Evolutionary conservation across 2,797 vertebrate genomes (phyloP).

Genomic region (Typhlichthys eigenmanni): DNA sequence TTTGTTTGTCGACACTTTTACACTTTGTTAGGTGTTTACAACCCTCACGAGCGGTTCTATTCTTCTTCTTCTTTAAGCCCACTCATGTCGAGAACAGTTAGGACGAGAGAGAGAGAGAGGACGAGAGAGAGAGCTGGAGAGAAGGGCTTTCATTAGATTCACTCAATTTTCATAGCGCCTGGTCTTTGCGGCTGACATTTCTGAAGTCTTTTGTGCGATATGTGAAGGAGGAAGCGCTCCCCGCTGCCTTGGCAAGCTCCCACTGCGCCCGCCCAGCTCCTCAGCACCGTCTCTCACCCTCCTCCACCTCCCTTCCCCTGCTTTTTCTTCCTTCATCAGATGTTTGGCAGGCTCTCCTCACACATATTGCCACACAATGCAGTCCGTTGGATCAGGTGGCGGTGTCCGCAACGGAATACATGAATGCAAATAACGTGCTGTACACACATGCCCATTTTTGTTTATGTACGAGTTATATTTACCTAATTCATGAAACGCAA

Average conservation of each 20-base stretch:
- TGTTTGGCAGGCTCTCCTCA: too few relatives aligned
- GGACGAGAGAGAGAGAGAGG: constrained; percentile 31
- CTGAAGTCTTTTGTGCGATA: constrained; percentile 69
- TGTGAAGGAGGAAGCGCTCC: constrained; percentile 58
- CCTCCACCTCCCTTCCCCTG: constrained; percentile 44
- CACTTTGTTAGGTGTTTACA: constrained; percentile 35
- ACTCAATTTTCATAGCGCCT: constrained; percentile 56
- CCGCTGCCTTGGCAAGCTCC: constrained; percentile 52
- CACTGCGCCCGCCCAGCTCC: neutral
- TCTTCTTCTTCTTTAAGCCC: constrained; percentile 13
- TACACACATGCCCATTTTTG: too few relatives aligned
- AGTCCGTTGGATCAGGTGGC: too few relatives aligned
- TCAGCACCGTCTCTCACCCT: neutral
- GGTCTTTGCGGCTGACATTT: constrained; percentile 66
- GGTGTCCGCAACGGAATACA: too few relatives aligned
- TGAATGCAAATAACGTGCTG: too few relatives aligned
- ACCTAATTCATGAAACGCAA: too few relatives aligned
- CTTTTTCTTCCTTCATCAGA: constrained; percentile 36
- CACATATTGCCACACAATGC: too few relatives aligned
- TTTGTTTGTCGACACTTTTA: constrained; percentile 20
- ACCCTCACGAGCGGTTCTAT: constrained; percentile 17
- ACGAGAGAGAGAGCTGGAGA: neutral
- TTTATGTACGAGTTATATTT: too few relatives aligned
- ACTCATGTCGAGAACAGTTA: constrained; percentile 28
- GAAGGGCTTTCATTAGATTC: constrained; percentile 51